Percentiles rank a stretch among this genome's conserved stretches.
These are phyloP conservation scores for Callospermophilus lateralis DNA, from an alignment of 2,113 vertebrate genomes.

Conservation along the genomic window DNA sequence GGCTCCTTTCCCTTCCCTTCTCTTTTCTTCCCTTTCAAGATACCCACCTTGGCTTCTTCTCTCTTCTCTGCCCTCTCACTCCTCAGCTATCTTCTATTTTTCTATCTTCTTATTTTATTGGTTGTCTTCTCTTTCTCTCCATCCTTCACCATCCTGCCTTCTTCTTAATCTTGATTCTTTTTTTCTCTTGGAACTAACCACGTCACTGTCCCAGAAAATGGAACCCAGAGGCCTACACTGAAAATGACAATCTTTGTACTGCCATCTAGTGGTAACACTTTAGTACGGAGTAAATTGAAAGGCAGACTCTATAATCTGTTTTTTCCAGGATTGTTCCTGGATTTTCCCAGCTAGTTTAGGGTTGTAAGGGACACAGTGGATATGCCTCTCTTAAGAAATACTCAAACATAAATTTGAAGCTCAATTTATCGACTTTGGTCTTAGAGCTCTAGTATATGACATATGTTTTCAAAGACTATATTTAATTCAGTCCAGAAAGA, in stretches of 20 bases:
- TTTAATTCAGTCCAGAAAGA: conserved; percentile 23
- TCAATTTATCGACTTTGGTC: background rate
- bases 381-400: conserved; percentile 19
- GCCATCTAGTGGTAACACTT: conserved; percentile 72
- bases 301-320: background rate
- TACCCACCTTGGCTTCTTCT: background rate
- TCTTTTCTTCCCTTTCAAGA: background rate
- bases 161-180: background rate
- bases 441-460: background rate
- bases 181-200: background rate
- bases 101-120: background rate
- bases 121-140: background rate
- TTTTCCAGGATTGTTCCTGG: background rate
- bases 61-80: background rate
- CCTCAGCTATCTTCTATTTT: background rate
- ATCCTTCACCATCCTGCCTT: background rate
- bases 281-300: background rate
- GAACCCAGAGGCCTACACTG: background rate
- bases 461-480: background rate
- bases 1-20: background rate
- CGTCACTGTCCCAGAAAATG: background rate
- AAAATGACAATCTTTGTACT: conserved; percentile 58
- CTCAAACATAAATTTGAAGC: conserved; percentile 35
- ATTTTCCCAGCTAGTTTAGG: background rate
- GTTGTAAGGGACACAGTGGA: background rate